Evolutionary conservation across 2,113 vertebrate genomes (phyloP).

Genomic region (Hipposideros armiger): DNA sequence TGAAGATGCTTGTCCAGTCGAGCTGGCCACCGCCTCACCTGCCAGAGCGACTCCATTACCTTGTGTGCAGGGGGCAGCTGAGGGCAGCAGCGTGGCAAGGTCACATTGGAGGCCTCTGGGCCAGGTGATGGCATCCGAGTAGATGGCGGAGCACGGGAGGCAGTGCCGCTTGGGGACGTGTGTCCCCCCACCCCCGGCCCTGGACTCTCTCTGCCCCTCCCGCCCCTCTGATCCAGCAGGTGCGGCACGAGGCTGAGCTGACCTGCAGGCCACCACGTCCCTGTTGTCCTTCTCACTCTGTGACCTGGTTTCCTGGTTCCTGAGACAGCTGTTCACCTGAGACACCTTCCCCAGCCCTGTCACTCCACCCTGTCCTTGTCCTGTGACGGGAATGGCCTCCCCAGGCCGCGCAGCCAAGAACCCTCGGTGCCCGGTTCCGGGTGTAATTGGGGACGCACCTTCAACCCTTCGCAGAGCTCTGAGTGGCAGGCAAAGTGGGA

Average conservation of each 20-base stretch:
- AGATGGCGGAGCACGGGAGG: too few species aligned
- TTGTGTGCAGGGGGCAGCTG: fast-evolving
- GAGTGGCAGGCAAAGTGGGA: conserved; percentile 44
- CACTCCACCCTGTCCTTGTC: fast-evolving
- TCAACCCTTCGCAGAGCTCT: conserved; percentile 5
- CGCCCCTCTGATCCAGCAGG: fast-evolving
- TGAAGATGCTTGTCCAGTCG: not conserved
- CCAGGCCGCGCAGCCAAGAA: fast-evolving
- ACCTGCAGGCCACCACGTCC: fast-evolving
- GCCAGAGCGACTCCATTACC: fast-evolving
- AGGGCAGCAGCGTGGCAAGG: too few species aligned
- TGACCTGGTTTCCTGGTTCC: not conserved
- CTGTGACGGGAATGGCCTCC: not conserved
- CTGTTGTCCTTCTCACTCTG: not conserved
- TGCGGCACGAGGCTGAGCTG: not conserved
- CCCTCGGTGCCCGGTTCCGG: not conserved
- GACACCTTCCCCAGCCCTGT: not conserved
- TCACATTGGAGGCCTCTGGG: not conserved
- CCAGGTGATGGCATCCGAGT: not conserved
- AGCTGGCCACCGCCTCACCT: fast-evolving
- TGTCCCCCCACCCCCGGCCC: not conserved
- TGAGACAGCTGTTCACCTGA: not conserved
- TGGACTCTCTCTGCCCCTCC: fast-evolving
- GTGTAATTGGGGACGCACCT: conserved; percentile 61
- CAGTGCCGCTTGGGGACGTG: too few species aligned